Percentiles rank a stretch among this genome's conserved stretches.
phyloP scores from a whole-genome alignment of 2,113 vertebrate species.

The Mesoclemmys tuberculata region DNA sequence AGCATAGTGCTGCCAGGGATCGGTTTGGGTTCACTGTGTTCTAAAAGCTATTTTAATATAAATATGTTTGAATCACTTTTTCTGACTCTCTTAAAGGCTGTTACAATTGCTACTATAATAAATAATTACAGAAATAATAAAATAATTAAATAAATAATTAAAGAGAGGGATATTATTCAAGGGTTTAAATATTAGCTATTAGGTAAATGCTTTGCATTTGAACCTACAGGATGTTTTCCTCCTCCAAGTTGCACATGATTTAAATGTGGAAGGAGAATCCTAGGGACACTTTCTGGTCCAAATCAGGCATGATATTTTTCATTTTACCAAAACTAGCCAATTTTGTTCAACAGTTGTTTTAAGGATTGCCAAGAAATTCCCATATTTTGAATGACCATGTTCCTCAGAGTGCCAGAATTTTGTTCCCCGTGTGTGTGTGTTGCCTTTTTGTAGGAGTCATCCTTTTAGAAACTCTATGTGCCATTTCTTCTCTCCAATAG shows the following conservation, averaged over 20 bases:
- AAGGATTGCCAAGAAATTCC: not conserved
- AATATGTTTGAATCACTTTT: not conserved
- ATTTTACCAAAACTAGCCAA: conserved; percentile 8
- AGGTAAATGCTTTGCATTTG: conserved; percentile 65
- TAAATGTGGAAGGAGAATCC: conserved; percentile 45
- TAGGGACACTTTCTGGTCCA: conserved; percentile 37
- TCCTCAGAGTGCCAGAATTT: not conserved
- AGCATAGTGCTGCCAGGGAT: not conserved
- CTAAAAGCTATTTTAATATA: not conserved
- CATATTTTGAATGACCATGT: not conserved
- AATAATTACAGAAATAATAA: too few species aligned
- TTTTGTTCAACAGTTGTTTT: conserved; percentile 30
- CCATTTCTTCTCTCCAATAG: not conserved
- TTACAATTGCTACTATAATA: conserved; percentile 50
- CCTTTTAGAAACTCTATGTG: not conserved
- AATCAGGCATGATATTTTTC: conserved; percentile 43
- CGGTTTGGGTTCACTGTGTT: not conserved
- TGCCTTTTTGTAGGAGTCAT: not conserved
- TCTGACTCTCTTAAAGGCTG: not conserved
- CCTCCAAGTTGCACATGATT: conserved; percentile 44
- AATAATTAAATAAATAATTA: conserved; percentile 40
- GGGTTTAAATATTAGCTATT: conserved; percentile 67
- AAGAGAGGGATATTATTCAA: conserved; percentile 16
- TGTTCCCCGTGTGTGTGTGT: too few species aligned
- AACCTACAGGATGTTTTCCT: conserved; percentile 71